Percentiles rank a stretch among this genome's conserved stretches.
These are phyloP conservation scores for Oreocharis arfaki DNA, from an alignment of 2,113 vertebrate genomes.

Conservation along the genomic window DNA sequence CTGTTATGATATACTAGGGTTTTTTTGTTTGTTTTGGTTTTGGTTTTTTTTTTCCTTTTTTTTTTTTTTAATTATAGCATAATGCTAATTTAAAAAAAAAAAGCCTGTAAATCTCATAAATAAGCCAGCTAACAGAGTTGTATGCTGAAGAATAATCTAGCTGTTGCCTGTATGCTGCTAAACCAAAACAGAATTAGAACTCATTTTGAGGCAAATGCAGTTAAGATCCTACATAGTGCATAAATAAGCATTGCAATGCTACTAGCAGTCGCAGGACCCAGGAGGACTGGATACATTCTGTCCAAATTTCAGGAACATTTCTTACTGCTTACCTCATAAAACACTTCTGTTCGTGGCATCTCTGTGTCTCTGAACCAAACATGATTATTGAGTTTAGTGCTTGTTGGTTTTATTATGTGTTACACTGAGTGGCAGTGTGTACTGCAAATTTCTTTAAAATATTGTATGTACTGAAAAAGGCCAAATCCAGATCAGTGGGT, in stretches of 20 bases:
- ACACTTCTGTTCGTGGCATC: slow-evolving; percentile 66
- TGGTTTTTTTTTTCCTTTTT: slow-evolving; percentile 1
- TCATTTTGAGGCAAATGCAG: slow-evolving; percentile 67
- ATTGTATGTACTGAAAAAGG: slow-evolving; percentile 62
- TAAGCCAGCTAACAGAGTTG: slow-evolving; percentile 68
- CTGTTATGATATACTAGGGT: slow-evolving; percentile 52
- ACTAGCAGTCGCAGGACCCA: slow-evolving; percentile 73
- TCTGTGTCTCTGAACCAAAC: slow-evolving; percentile 72
- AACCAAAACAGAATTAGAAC: slow-evolving; percentile 73
- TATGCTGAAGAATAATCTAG: slow-evolving; percentile 66
- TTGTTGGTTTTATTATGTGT: slow-evolving; percentile 58
- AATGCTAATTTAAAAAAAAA: slow-evolving; percentile 63
- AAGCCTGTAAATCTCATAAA: slow-evolving; percentile 62
- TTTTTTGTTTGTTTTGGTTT: neutral
- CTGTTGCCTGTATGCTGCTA: slow-evolving; percentile 76
- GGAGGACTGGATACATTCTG: slow-evolving; percentile 69
- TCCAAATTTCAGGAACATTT: slow-evolving; percentile 78
- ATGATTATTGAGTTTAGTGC: slow-evolving; percentile 56
- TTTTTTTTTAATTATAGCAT: slow-evolving; percentile 53
- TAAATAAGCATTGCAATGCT: slow-evolving; percentile 60
- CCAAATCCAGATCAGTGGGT: slow-evolving; percentile 72
- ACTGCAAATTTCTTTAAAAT: slow-evolving; percentile 51
- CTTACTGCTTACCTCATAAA: slow-evolving; percentile 80
- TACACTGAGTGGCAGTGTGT: slow-evolving; percentile 50
- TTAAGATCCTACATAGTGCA: slow-evolving; percentile 58